Conservation (phyloP, 2,888 invertebrate genomes). For the Dinocampus coccinellae region DNA sequence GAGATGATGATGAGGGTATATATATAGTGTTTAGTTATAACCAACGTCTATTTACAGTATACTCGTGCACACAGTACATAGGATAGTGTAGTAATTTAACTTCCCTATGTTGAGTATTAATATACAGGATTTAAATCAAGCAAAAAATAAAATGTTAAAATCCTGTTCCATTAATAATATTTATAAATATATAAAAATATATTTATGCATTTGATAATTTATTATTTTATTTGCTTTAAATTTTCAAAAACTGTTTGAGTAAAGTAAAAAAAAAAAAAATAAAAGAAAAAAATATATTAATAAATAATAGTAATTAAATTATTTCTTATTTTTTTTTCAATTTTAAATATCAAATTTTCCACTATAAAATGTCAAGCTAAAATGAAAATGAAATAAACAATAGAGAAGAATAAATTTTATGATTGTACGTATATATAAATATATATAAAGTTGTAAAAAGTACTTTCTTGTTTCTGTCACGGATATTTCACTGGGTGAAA, state of each 20-base stretch:
- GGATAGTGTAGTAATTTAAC: not conserved
- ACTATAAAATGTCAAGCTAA: not conserved
- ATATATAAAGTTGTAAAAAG: not conserved
- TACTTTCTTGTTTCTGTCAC: not conserved
- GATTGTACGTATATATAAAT: not conserved
- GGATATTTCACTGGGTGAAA: constrained; percentile 7
- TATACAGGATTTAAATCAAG: not conserved
- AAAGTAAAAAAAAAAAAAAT: no score
- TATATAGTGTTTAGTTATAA: no score
- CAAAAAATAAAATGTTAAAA: not conserved
- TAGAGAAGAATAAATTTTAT: not conserved
- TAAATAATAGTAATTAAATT: no score
- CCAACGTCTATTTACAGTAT: no score
- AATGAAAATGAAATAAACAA: not conserved
- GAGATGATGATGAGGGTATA: constrained; percentile 14
- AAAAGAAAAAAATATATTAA: no score
- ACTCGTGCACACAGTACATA: not conserved
- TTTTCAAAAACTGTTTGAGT: not conserved
- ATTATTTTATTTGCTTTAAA: not conserved
- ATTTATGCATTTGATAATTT: not conserved
- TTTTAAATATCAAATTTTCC: no score
- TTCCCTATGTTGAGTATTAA: not conserved
- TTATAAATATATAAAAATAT: no score
- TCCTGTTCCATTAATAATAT: not conserved
- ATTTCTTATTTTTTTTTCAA: no score